Conservation (phyloP, 2,888 invertebrate species). For the Tipula helvola region DNA sequence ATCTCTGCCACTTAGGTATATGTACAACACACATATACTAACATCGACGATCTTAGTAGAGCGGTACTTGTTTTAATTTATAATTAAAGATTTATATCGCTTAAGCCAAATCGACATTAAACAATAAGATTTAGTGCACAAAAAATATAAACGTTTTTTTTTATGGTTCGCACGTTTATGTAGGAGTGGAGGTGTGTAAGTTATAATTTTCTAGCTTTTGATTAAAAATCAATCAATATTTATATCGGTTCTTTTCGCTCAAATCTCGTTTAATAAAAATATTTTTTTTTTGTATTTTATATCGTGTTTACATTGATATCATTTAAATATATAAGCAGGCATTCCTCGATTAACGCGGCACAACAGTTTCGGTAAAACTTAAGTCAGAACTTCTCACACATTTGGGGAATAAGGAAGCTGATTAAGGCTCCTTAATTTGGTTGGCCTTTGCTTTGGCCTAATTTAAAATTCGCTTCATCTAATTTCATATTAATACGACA, state of each 20-base stretch:
- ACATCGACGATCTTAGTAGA: not conserved
- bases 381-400: too few species aligned
- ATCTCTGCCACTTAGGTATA: not conserved
- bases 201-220: not conserved
- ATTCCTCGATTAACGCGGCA: not conserved
- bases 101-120: not conserved
- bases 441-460: too few species aligned
- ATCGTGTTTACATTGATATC: too few species aligned
- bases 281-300: not conserved
- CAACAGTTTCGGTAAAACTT: too few species aligned
- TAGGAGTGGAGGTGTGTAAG: not conserved
- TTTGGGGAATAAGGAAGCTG: too few species aligned
- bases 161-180: not conserved
- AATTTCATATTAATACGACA: too few species aligned
- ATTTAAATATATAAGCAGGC: not conserved
- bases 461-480: too few species aligned
- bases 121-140: not conserved
- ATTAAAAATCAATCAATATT: not conserved
- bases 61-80: not conserved
- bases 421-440: too few species aligned
- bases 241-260: not conserved
- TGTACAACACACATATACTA: not conserved
- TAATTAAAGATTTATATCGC: not conserved
- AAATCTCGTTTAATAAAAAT: not conserved
- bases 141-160: not conserved